These are phyloP conservation scores for Parnassius apollo DNA, from an alignment of 2,888 invertebrate species.

Conservation along the genomic window DNA sequence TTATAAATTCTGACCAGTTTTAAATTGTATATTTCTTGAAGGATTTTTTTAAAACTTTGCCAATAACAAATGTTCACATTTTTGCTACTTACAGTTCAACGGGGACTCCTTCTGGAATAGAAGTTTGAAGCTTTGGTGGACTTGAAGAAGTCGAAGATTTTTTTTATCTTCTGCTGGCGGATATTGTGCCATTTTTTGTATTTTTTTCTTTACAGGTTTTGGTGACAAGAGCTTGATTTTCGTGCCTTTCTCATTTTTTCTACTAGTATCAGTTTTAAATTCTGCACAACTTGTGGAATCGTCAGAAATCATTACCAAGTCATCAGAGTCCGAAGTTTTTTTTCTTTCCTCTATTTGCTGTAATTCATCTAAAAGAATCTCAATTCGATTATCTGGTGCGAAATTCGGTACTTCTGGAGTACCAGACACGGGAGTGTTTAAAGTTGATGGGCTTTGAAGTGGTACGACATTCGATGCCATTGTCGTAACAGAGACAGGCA, in stretches of 20 bases:
- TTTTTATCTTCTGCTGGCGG: not conserved
- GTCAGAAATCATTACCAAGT: constrained; percentile 11
- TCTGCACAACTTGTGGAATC: not conserved
- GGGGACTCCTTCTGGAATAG: constrained; percentile 45
- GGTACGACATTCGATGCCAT: no score
- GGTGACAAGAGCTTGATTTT: not conserved
- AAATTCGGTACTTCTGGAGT: no score
- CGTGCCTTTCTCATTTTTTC: not conserved
- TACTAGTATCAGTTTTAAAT: not conserved
- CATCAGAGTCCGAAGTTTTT: constrained; percentile 16
- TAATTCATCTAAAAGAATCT: no score
- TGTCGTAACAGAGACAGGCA: no score
- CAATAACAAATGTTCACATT: no score
- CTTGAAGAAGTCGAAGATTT: not conserved
- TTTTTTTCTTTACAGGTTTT: not conserved
- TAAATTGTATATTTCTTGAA: no score
- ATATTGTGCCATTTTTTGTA: not conserved
- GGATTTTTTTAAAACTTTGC: no score
- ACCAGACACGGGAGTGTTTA: no score
- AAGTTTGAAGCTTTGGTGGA: not conserved
- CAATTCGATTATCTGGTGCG: no score
- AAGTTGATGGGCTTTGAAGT: no score
- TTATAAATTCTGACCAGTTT: no score
- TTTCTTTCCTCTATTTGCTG: constrained; percentile 9
- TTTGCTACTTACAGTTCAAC: constrained; percentile 55